These are phyloP conservation scores for Plemyria rubiginata DNA, from an alignment of 2,888 invertebrate species.

Conservation along the genomic window DNA sequence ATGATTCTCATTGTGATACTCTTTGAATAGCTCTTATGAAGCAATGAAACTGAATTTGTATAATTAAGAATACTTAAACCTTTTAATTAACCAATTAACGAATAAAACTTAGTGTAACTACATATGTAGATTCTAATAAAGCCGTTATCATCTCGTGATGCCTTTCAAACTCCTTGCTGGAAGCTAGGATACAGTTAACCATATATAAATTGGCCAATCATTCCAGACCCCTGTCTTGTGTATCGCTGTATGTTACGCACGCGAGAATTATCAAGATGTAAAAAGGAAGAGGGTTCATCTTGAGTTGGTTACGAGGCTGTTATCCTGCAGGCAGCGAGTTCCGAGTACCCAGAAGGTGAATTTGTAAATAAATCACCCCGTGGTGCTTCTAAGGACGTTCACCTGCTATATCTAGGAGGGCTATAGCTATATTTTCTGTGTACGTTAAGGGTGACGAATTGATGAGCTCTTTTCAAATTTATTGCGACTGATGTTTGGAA, in stretches of 20 bases:
- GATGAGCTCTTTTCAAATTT: slow-evolving; percentile 44
- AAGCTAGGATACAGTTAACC: slow-evolving; percentile 57
- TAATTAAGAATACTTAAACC: slow-evolving; percentile 2
- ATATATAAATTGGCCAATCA: slow-evolving; percentile 58
- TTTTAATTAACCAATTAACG: slow-evolving; percentile 2
- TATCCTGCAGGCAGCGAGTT: slow-evolving; percentile 51
- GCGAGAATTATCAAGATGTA: slow-evolving; percentile 46
- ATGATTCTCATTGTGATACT: slow-evolving; percentile 17
- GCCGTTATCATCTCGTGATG: slow-evolving; percentile 40
- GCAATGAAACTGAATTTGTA: slow-evolving; percentile 7
- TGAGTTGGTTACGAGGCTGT: slow-evolving; percentile 53
- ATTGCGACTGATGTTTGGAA: slow-evolving; percentile 31
- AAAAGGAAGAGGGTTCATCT: slow-evolving; percentile 49
- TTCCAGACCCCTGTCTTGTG: slow-evolving; percentile 46
- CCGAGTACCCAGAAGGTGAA: slow-evolving; percentile 55
- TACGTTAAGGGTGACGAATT: slow-evolving; percentile 46
- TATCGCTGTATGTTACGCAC: slow-evolving; percentile 36
- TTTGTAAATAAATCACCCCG: slow-evolving; percentile 68
- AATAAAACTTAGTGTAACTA: slow-evolving; percentile 26
- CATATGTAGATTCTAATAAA: slow-evolving; percentile 43
- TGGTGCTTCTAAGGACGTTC: slow-evolving; percentile 63
- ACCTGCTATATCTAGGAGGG: slow-evolving; percentile 58
- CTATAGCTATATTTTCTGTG: slow-evolving; percentile 6
- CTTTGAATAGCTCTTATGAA: slow-evolving; percentile 14
- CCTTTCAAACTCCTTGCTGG: slow-evolving; percentile 44